A percentile compares a stretch with the other conserved stretches of the same genome.
phyloP scores from a whole-genome alignment of 2,888 invertebrate species.

The Ariolimax columbianus region DNA sequence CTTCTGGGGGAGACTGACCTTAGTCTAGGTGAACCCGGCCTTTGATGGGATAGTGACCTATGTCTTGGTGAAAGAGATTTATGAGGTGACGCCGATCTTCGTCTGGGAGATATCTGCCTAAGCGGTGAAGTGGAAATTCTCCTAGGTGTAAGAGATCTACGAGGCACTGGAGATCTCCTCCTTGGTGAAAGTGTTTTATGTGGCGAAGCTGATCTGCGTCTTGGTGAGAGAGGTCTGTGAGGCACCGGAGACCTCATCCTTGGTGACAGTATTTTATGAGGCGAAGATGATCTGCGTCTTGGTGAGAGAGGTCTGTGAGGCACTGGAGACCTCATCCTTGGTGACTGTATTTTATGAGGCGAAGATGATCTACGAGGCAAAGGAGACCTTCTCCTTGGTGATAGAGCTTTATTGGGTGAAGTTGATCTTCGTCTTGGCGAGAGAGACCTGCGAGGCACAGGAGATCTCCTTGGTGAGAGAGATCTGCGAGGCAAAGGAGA shows the following conservation, averaged over 20 bases:
- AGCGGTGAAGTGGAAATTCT: background rate
- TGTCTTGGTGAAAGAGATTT: slow-evolving; percentile 35
- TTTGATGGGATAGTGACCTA: slow-evolving; percentile 17
- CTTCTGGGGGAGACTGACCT: slow-evolving; percentile 13
- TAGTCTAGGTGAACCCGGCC: slow-evolving; percentile 25
- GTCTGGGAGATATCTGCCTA: slow-evolving; percentile 9
- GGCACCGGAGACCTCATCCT: slow-evolving; percentile 11
- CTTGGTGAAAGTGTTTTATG: background rate
- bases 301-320: slow-evolving; percentile 30
- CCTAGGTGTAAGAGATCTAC: slow-evolving; percentile 17
- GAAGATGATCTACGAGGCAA: slow-evolving; percentile 9
- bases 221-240: background rate
- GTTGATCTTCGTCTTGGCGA: slow-evolving; percentile 27
- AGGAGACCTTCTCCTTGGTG: slow-evolving; percentile 23
- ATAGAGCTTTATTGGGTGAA: slow-evolving; percentile 19
- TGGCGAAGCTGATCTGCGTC: background rate
- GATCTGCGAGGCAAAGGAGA: slow-evolving; percentile 18
- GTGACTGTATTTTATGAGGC: no score
- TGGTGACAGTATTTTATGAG: slow-evolving; percentile 17
- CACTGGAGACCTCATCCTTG: slow-evolving; percentile 24
- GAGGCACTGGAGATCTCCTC: slow-evolving; percentile 31
- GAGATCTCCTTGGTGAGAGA: slow-evolving; percentile 23
- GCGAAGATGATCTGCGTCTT: slow-evolving; percentile 8
- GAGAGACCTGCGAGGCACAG: slow-evolving; percentile 13
- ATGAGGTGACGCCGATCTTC: slow-evolving; percentile 5